phyloP scores from a whole-genome alignment of 1,140 invertebrate genomes.

The Hylyphantes graminicola region DNA sequence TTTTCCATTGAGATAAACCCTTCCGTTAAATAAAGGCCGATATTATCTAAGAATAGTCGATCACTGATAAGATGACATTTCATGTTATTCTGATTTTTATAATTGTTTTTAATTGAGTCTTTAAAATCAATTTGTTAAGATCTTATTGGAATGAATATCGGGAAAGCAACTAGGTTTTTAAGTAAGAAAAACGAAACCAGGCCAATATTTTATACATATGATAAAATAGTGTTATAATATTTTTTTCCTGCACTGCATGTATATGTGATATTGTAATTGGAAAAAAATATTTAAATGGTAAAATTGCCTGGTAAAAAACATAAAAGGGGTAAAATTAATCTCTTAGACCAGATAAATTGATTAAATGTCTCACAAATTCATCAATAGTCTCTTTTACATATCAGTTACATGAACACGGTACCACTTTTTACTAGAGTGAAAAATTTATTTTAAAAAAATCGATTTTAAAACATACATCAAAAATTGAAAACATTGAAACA shows the following conservation, averaged over 20 bases:
- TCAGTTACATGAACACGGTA: no score
- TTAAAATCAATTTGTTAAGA: not conserved
- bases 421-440: no score
- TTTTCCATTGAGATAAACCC: not conserved
- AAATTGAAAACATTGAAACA: not conserved
- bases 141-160: not conserved
- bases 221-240: not conserved
- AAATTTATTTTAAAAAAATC: no score
- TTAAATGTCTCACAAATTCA: no score
- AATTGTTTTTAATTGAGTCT: not conserved
- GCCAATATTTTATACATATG: not conserved
- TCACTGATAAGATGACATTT: not conserved
- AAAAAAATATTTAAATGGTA: no score
- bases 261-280: not conserved
- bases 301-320: no score
- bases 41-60: not conserved
- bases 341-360: no score
- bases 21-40: not conserved
- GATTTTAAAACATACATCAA: not conserved
- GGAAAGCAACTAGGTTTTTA: not conserved
- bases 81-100: not conserved
- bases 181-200: not conserved
- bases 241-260: not conserved
- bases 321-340: no score
- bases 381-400: no score